Evolutionary conservation across 1,140 invertebrate genomes (phyloP), one percentile per base, ranked within the genome.

Genomic region (Musca vetustissima): DNA sequence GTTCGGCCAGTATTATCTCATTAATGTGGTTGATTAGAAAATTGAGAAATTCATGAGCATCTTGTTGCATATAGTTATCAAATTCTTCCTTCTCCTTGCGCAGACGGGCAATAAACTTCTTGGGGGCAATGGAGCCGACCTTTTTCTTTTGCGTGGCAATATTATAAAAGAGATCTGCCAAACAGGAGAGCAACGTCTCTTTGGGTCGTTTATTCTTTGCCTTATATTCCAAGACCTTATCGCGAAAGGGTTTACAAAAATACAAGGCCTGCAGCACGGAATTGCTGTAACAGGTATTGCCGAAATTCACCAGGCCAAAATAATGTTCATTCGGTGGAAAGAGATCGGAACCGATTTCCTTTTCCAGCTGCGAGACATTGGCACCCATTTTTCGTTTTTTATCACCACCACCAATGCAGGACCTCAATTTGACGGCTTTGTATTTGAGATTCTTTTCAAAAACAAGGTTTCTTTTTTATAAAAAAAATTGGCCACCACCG

Each of bases 1-100:
- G 88, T 83, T 95, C 93, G 70, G 93, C 92, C 83, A 95, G 84
- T 75, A 99, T 93, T 72, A 94, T 94, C 87, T 95, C 93, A 85
- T 94, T 95, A 78, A 96, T 95, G 81, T 94, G 93, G 85, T 99
- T 99, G 61, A 99, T 94, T 57, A 99, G 87, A 84, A 98, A 99
- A 84, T 99, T 99, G 57, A 99, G 87, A 87, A 99, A 99, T 85
- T 99, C 98, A 83, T 99, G 98, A 55, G 98, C 98, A 91, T 99
- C 98, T 87, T 99, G 98, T 84, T 99, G 97, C 92, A 98, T 96
- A 81, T 98, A 99, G 84, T 99, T 99, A 85, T 99, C 97, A 88
- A 99, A 99, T 78, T 97, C 91, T 85, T 98, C 97, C 90, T 99
- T 99, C 86, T 99, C 98, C 88, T 99, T 99, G 76, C 97, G 89